Conservation (phyloP, 2,113 vertebrate genomes). For the Penelope pileata region DNA sequence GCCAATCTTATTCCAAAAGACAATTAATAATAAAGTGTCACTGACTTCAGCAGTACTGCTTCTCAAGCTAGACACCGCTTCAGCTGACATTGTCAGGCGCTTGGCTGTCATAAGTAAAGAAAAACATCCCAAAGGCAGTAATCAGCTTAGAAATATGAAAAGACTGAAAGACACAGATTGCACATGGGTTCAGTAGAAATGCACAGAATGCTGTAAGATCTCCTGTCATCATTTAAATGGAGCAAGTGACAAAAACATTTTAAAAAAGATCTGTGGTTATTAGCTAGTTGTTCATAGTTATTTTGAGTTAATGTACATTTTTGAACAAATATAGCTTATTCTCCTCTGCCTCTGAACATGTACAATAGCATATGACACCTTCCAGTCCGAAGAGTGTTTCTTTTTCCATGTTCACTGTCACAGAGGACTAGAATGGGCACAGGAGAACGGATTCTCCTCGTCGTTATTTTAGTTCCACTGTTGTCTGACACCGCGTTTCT, state of each 20-base stretch:
- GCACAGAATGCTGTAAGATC: accelerated
- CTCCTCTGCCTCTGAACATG: neutral
- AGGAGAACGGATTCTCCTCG: neutral
- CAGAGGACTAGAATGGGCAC: neutral
- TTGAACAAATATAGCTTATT: neutral
- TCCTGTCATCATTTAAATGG: neutral
- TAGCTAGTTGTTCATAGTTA: neutral
- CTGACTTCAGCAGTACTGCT: neutral
- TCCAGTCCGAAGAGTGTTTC: neutral
- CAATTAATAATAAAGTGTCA: neutral
- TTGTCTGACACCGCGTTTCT: neutral
- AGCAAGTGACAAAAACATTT: neutral
- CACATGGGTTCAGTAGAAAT: neutral
- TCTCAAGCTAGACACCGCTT: neutral
- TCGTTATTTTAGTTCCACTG: neutral
- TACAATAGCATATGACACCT: neutral
- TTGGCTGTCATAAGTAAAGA: neutral
- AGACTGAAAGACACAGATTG: neutral
- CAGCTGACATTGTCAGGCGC: neutral
- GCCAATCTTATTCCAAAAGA: neutral
- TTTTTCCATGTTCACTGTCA: neutral
- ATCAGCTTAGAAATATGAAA: neutral
- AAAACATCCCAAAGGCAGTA: neutral
- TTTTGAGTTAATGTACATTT: neutral
- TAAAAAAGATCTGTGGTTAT: neutral